Base-by-base conservation (phyloP, 2,113 vertebrate genomes). In the Nothobranchius kuhntae region DNA sequence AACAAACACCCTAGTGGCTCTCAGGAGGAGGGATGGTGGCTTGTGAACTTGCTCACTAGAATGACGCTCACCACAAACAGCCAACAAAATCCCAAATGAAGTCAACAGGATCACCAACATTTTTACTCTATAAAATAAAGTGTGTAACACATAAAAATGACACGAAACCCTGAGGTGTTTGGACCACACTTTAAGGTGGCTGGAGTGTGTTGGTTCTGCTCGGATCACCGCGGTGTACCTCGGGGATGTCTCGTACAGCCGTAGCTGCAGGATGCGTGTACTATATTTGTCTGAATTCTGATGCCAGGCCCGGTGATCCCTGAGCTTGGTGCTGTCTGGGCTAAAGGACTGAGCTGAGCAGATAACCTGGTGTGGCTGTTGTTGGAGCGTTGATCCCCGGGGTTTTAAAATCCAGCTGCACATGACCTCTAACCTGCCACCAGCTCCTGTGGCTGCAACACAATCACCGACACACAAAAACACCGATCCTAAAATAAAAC, bases 361-460 rank as follows among this genome's bases (percentile, higher is more conserved):
- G 80, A 61, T 50, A 59, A 60, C 58, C 15, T 30, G 7, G 40
- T 10, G 44, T 1, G 17, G 57, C 35, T 77, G 78, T 70, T 69
- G 42, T 78, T 75, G 77, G 11, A 11, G 69, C 61, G 61, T 44
- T 70, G 36, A 84, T 80, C 80, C 75, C 66, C 9, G 26, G 59
- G 69, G 75, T 79, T 75, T 55, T 38, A 74, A 65, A 65, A 74
- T 71, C 45, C 21, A 17, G 71, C 14, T 65, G 17, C 21, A 72
- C 30, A 63, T 72, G 53, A 85, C 75, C 77, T 65, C 65, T 76
- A 15, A 74, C 77, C 80, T 60, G 52, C 61, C 59, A 68, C 59
- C 44, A 6, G 38, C 38, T 4, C 38, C 3, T 40, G 38, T 40
- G 69, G 79, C 59, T 71, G 50, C 53, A 50, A 40, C 77, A 52